A percentile compares a stretch with the other conserved stretches of the same genome.
Evolutionary conservation across 2,888 invertebrate species (phyloP).

Genomic region (Ichneumoninae sp.): DNA sequence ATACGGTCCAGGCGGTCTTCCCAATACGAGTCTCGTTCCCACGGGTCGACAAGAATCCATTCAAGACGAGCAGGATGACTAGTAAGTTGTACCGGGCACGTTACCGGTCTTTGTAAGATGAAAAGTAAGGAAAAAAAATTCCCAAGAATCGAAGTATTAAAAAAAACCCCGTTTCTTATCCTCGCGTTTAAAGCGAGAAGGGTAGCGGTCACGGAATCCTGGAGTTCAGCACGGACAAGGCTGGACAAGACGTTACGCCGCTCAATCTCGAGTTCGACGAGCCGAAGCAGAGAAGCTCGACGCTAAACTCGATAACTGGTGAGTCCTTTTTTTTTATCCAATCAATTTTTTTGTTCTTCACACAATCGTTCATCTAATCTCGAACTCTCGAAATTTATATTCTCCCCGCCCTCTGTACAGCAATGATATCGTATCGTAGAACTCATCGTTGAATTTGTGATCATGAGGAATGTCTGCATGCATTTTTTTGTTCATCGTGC

Average conservation of each 20-base stretch:
- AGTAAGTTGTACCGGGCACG: conserved; percentile 74
- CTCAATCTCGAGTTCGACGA: conserved; percentile 92
- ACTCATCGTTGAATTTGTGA: conserved; percentile 53
- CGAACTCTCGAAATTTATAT: conserved; percentile 13
- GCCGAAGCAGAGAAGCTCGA: conserved; percentile 89
- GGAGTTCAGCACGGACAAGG: conserved; percentile 94
- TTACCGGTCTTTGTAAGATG: conserved; percentile 22
- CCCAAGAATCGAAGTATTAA: conserved; percentile 14
- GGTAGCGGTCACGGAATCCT: conserved; percentile 89
- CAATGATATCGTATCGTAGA: conserved; percentile 42
- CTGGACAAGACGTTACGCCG: conserved; percentile 94
- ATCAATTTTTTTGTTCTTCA: conserved; percentile 24
- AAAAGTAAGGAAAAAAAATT: conserved; percentile 5
- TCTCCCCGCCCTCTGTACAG: conserved; percentile 1
- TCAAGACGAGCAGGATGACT: conserved; percentile 82
- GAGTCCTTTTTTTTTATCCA: conserved; percentile 71
- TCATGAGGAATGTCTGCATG: conserved; percentile 80
- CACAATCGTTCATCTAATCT: not conserved
- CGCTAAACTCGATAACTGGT: conserved; percentile 92
- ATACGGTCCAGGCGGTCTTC: conserved; percentile 78
- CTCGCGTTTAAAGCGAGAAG: conserved; percentile 79
- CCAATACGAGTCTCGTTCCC: conserved; percentile 79
- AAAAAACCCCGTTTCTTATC: conserved; percentile 7
- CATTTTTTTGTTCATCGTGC: conserved; percentile 56
- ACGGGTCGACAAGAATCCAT: conserved; percentile 81